Evolutionary conservation across 2,797 vertebrate species (phyloP).

Genomic region (Manis pentadactyla): DNA sequence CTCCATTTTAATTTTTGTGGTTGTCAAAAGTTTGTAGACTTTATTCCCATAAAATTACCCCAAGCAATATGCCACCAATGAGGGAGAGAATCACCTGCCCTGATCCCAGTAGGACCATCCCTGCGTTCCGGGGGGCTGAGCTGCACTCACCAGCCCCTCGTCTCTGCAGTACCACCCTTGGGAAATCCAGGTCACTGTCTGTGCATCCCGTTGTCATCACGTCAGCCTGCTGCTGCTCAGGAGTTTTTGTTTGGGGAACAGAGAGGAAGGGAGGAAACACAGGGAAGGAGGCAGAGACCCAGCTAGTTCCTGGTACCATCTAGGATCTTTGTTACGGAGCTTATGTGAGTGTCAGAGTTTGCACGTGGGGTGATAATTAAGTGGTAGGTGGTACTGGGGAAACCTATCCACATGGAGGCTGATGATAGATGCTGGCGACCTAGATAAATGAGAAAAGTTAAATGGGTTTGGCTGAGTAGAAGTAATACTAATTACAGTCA

Average conservation of each 20-base stretch:
- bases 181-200: background rate
- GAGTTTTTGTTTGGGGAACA: background rate
- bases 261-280: background rate
- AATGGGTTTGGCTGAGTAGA: constrained; percentile 2
- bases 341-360: background rate
- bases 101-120: background rate
- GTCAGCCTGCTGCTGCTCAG: background rate
- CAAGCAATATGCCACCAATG: background rate
- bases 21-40: background rate
- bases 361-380: background rate
- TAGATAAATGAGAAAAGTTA: constrained; percentile 4
- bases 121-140: background rate
- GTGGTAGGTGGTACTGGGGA: background rate
- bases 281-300: background rate
- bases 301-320: background rate
- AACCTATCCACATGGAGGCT: background rate
- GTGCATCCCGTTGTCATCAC: background rate
- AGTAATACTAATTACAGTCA: constrained; percentile 55
- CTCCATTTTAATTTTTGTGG: background rate
- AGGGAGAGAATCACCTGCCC: background rate
- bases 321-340: background rate
- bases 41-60: background rate
- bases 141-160: background rate
- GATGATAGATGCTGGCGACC: background rate
- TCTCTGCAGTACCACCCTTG: background rate